Evolutionary conservation across 2,113 vertebrate species (phyloP), one percentile per base, ranked within the genome.

Genomic region (Pagrus major): DNA sequence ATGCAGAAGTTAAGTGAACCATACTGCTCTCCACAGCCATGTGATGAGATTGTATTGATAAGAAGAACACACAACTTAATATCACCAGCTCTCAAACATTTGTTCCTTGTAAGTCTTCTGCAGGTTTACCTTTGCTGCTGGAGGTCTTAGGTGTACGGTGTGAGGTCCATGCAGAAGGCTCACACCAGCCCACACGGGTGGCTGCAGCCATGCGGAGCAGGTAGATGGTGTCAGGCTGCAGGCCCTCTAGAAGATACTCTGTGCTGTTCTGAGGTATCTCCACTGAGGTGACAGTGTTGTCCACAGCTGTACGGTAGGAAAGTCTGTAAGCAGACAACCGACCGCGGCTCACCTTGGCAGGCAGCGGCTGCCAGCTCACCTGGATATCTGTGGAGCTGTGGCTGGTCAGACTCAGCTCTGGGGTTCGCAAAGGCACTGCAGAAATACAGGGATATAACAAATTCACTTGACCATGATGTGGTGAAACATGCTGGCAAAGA

Each of bases 121-220:
- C n/a, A 52, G n/a, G 15, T 71, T 91, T 90, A 99, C 98, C 98
- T 96, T 95, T 96, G 65, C 94, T 89, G 29, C 94, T 97, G 2
- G 96, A 97, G n/a, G 93, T 95, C 88, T 96, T 98, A n/a, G 97
- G 97, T 0, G 97, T 99, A 9, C 95, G 94, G 66, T 99, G 98
- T 0, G 98, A 99, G 2, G 95, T 97, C 98, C 98, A 99, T 4
- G 97, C 87, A 0, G 97, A 97, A 0, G 97, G 95, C 78, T 99
- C 97, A 76, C 98, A 98, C 96, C 97, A 97, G 42, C 98, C 98
- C 31, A 96, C 90, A 1, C 95, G 95, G 0, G 98, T 99, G 6
- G 97, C 96, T 14, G 96, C 97, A 1, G 97, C 95, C 55, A 99
- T 96, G 0, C 97, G 96, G 12, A 99, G 96, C 81, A 99, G 82